Conservation (phyloP, 2,797 vertebrate species). For the Acanthurus leucopareius region DNA sequence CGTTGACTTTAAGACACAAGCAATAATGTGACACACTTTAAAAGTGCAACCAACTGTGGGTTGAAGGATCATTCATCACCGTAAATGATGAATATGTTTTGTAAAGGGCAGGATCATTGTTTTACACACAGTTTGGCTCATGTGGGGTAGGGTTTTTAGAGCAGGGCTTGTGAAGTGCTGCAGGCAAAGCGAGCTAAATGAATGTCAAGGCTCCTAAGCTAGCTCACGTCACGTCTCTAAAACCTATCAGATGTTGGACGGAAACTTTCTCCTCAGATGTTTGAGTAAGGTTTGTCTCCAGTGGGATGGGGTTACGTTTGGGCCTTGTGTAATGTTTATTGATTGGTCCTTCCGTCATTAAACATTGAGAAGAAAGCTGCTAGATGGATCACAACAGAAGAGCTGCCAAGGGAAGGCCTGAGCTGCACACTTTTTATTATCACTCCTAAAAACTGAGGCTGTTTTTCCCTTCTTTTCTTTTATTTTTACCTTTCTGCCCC, state of each 20-base stretch:
- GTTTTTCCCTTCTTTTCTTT: neutral
- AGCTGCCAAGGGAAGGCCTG: conserved; percentile 61
- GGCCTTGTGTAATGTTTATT: conserved; percentile 79
- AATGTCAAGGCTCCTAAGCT: neutral
- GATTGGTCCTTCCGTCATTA: conserved; percentile 79
- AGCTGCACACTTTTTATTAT: conserved; percentile 15
- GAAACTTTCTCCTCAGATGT: conserved; percentile 70
- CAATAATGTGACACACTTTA: no score
- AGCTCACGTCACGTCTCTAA: conserved; percentile 39
- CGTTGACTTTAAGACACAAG: no score
- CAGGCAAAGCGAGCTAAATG: conserved; percentile 22
- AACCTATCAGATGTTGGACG: conserved; percentile 61
- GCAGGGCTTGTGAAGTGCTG: conserved; percentile 29
- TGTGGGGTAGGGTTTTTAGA: conserved; percentile 28
- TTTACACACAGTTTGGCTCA: neutral
- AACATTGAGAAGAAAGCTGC: conserved; percentile 77
- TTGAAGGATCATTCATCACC: no score
- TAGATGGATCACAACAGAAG: conserved; percentile 58
- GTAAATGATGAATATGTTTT: no score
- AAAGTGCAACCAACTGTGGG: no score
- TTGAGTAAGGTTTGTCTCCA: conserved; percentile 60
- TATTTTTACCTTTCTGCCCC: neutral
- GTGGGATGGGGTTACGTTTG: conserved; percentile 67
- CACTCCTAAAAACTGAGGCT: neutral
- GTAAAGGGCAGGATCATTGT: neutral